phyloP scores from a whole-genome alignment of 2,797 vertebrate genomes.

The Gymnoscopelus braueri region DNA sequence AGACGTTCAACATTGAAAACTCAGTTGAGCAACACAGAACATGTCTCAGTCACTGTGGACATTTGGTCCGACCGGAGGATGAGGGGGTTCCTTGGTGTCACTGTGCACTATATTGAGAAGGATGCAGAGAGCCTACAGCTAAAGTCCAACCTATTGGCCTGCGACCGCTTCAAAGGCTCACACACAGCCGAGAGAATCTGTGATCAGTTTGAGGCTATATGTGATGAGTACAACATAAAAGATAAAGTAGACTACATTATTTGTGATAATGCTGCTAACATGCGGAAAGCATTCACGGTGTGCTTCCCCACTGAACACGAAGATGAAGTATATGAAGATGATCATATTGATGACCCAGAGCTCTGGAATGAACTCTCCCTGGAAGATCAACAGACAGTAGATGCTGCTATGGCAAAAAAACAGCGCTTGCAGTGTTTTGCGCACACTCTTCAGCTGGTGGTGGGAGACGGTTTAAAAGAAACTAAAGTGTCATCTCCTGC shows the following conservation, averaged over 20 bases:
- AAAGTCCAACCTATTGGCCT: slow-evolving; percentile 39
- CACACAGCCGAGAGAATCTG: slow-evolving; percentile 33
- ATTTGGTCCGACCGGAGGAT: too few species aligned
- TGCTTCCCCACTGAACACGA: too few species aligned
- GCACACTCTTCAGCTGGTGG: slow-evolving; percentile 55
- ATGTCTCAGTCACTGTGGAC: too few species aligned
- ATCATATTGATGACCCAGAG: too few species aligned
- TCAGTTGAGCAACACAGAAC: too few species aligned
- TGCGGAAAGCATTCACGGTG: too few species aligned
- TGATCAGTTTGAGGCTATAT: too few species aligned
- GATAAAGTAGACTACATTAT: slow-evolving; percentile 42
- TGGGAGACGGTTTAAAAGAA: slow-evolving; percentile 49
- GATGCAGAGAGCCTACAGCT: slow-evolving; percentile 24
- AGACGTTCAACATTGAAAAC: too few species aligned
- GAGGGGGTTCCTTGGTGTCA: too few species aligned
- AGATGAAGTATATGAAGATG: too few species aligned
- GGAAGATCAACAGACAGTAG: slow-evolving; percentile 45
- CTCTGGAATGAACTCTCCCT: slow-evolving; percentile 45
- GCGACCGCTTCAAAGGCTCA: slow-evolving; percentile 31
- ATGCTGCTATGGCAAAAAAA: slow-evolving; percentile 38
- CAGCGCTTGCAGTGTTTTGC: too few species aligned
- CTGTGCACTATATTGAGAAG: too few species aligned
- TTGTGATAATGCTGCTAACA: slow-evolving; percentile 46
- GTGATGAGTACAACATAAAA: slow-evolving; percentile 40
- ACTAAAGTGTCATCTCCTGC: slow-evolving; percentile 32